phyloP scores from a whole-genome alignment of 2,888 invertebrate genomes.

The Tipula confusa region DNA sequence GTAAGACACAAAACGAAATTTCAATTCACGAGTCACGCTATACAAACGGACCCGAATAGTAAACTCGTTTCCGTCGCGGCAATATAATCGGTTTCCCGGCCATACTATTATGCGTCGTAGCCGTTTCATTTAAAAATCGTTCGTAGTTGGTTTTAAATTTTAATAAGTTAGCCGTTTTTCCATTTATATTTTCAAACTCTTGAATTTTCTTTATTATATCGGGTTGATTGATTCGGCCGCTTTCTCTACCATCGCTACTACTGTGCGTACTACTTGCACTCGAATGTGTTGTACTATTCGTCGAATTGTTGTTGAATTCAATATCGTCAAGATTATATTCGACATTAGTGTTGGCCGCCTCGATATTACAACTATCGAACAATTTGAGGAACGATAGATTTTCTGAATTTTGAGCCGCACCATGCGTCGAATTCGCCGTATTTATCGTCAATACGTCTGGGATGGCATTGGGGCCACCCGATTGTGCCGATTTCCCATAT shows the following conservation, averaged over 20 bases:
- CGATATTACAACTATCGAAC: slow-evolving; percentile 21
- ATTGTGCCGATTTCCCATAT: slow-evolving; percentile 42
- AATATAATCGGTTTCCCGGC: slow-evolving; percentile 41
- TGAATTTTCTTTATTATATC: slow-evolving; percentile 39
- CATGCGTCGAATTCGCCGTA: neutral
- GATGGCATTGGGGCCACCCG: neutral
- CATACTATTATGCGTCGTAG: slow-evolving; percentile 39
- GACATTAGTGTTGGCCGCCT: slow-evolving; percentile 36
- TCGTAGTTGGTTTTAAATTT: slow-evolving; percentile 38
- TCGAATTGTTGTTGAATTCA: neutral
- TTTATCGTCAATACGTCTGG: neutral
- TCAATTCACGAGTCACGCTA: slow-evolving; percentile 34
- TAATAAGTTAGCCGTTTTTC: neutral
- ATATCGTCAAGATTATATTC: slow-evolving; percentile 48
- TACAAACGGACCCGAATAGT: slow-evolving; percentile 49
- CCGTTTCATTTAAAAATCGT: slow-evolving; percentile 45
- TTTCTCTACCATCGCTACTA: neutral
- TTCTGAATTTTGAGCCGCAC: neutral
- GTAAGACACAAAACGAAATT: neutral
- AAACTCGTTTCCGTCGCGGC: slow-evolving; percentile 47
- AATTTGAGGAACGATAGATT: neutral
- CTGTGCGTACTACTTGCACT: neutral
- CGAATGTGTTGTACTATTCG: neutral
- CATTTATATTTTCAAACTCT: slow-evolving; percentile 33
- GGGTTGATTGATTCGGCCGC: slow-evolving; percentile 36